Conservation (phyloP, 2,113 vertebrate species). For the Coreoperca whiteheadi region DNA sequence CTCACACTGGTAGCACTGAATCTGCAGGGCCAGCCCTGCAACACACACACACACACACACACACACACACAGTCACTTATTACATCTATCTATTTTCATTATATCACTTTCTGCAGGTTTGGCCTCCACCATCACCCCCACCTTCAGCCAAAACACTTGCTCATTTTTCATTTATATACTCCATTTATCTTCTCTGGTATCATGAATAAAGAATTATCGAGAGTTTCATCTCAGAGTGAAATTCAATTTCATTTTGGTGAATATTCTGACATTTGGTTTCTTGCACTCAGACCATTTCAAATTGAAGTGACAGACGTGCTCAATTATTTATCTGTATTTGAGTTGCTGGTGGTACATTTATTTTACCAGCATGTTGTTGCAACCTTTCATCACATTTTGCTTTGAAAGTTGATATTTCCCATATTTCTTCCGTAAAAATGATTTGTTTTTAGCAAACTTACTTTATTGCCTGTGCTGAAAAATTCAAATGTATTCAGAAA, state of each 20-base stretch:
- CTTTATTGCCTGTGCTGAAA: neutral
- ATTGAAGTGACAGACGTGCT: slow-evolving; percentile 41
- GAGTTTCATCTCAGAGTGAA: slow-evolving; percentile 24
- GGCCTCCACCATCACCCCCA: neutral
- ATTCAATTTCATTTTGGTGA: neutral
- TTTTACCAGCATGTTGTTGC: slow-evolving; percentile 29
- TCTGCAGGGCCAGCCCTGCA: slow-evolving; percentile 91
- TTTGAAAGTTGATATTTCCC: slow-evolving; percentile 25
- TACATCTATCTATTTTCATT: neutral
- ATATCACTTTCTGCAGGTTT: neutral
- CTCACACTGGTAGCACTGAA: slow-evolving; percentile 99
- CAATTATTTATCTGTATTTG: slow-evolving; percentile 33
- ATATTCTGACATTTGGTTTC: slow-evolving; percentile 6
- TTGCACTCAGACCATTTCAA: slow-evolving; percentile 7
- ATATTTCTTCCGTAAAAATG: neutral
- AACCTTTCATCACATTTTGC: slow-evolving; percentile 43
- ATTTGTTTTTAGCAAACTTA: neutral
- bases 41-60: slow-evolving; percentile 22
- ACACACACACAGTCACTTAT: slow-evolving; percentile 2
- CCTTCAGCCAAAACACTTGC: neutral
- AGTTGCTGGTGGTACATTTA: slow-evolving; percentile 6
- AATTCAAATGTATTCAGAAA: neutral
- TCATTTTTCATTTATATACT: neutral
- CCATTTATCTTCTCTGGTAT: neutral
- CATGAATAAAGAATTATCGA: neutral